Percentiles rank a stretch among this genome's conserved stretches.
Conservation (phyloP, 2,113 vertebrate genomes). For the Psilopsiagon aymara region DNA sequence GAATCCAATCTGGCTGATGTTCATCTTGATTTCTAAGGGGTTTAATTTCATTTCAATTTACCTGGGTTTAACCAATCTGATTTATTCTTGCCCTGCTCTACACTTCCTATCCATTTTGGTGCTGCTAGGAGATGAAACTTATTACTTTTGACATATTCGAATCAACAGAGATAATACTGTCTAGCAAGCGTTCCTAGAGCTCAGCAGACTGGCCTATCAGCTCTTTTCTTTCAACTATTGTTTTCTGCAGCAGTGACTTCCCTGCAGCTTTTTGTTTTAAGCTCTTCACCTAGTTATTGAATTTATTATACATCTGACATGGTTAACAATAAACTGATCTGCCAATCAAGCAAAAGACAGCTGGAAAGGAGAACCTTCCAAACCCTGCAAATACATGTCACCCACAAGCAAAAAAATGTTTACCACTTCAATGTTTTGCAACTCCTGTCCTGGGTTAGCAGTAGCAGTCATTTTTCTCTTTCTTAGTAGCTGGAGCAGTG, state of each 20-base stretch:
- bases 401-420: background rate
- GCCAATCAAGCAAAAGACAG: background rate
- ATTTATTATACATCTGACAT: background rate
- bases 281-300: background rate
- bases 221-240: background rate
- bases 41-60: background rate
- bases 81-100: background rate
- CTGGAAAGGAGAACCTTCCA: background rate
- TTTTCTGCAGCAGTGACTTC: background rate
- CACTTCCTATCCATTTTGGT: background rate
- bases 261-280: background rate
- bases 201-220: background rate
- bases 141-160: background rate
- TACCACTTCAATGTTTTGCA: background rate
- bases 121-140: background rate
- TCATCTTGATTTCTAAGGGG: background rate
- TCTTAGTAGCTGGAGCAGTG: background rate
- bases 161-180: background rate
- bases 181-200: background rate
- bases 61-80: background rate
- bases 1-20: background rate
- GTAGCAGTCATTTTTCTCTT: background rate
- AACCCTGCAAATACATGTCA: background rate
- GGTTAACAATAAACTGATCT: background rate
- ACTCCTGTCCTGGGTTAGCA: background rate